Evolutionary conservation across 2,113 vertebrate species (phyloP), one percentile per base, ranked within the genome.

Genomic region (Amphiprion percula): DNA sequence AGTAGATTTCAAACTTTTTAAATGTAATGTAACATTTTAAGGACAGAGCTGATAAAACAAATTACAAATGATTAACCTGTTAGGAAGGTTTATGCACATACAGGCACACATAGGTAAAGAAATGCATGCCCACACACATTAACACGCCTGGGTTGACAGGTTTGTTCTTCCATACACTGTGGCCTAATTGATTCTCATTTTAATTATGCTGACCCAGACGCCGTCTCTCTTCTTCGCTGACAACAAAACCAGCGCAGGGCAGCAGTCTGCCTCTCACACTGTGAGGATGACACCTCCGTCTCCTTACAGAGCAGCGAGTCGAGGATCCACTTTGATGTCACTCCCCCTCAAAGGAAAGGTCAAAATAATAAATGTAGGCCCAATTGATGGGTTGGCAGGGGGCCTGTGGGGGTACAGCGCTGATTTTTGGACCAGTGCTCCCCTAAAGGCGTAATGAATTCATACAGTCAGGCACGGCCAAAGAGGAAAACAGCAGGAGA

Each of bases 281-380:
- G 91, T 79, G 90, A 82, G 86, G 77, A 83, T 86, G 87, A 83
- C 88, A 91, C 91, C 86, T 82, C 91, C 79, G 83, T 87, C 87
- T 91, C 74, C 74, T 78, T 64, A 90, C 86, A 91, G 87, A 87
- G 78, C 64, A 89, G 74, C 80, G 39, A 79, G 83, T 74, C 53
- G 67, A 85, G 81, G 67, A 75, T 78, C 78, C 68, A 82, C 93
- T 93, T 95, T 94, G 93, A 95, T 91, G 93, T 92, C 77, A 80
- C 74, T 84, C 89, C 90, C 82, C 92, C 78, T 87, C 90, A 87
- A 93, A 93, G 89, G 84, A 94, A 95, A 95, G 94, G 94, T 95
- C 93, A 95, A 95, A 95, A 94, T 95, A 96, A 95, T 94, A 95
- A 95, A 95, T 94, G 95, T 95, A 95, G 90, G 90, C 90, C 88